Evolutionary conservation across 2,797 vertebrate species (phyloP).

Genomic region (Sebastes wilsoni): DNA sequence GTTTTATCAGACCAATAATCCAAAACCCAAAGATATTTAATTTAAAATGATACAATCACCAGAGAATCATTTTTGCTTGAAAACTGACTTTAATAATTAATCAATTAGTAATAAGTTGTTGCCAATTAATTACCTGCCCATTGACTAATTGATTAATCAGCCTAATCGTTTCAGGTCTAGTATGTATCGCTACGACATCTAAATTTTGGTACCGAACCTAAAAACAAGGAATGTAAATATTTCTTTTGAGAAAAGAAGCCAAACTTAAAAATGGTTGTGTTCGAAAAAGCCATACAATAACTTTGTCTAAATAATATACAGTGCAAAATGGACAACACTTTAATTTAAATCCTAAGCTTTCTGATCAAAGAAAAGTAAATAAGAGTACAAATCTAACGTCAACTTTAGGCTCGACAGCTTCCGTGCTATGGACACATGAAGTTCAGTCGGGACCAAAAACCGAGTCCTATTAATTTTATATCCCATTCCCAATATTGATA

Average conservation of each 20-base stretch:
- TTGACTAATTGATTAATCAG: not conserved
- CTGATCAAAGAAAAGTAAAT: not conserved
- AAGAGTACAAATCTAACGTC: not conserved
- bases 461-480: not conserved
- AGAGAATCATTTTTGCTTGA: not conserved
- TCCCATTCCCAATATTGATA: not conserved
- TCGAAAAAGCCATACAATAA: not conserved
- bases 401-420: too few species aligned
- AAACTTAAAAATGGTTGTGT: not conserved
- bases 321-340: not conserved
- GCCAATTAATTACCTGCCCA: not conserved
- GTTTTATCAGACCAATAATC: not conserved
- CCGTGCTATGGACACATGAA: not conserved
- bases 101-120: not conserved
- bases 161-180: not conserved
- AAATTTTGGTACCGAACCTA: not conserved
- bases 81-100: not conserved
- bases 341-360: not conserved
- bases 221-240: not conserved
- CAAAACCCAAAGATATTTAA: not conserved
- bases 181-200: rapidly evolving
- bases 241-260: not conserved
- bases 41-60: not conserved
- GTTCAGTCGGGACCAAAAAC: not conserved
- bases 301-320: not conserved